These are phyloP conservation scores for Prionailurus bengalensis DNA, from an alignment of 2,113 vertebrate genomes.

Conservation along the genomic window DNA sequence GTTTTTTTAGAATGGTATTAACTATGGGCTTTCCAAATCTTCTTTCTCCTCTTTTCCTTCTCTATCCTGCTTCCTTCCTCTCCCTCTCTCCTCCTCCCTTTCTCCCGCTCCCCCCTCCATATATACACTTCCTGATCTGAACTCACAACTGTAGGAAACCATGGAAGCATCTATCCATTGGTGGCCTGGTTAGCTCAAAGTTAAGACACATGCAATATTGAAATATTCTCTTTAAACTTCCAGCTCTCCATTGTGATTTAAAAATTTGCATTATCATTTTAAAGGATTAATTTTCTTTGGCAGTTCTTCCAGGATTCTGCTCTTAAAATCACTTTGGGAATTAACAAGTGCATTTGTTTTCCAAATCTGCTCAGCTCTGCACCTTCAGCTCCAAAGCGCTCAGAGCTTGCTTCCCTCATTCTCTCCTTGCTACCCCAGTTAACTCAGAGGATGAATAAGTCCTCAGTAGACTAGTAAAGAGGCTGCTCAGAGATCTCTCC, in stretches of 20 bases:
- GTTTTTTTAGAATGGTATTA: conserved; percentile 5
- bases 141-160: not conserved
- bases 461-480: not conserved
- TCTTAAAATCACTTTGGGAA: conserved; percentile 75
- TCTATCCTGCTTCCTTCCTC: not conserved
- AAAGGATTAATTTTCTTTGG: conserved; percentile 70
- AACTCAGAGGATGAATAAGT: not conserved
- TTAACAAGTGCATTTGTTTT: conserved; percentile 59
- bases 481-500: not conserved
- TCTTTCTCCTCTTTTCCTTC: not conserved
- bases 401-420: not conserved
- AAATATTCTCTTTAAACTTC: conserved; percentile 58
- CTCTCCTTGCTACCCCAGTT: not conserved
- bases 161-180: not conserved
- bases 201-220: conserved; percentile 33
- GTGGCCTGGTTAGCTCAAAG: conserved; percentile 19
- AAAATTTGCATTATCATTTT: conserved; percentile 67
- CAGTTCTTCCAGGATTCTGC: conserved; percentile 39
- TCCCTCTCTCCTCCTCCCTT: not conserved
- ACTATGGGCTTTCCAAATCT: not conserved
- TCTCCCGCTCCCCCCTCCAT: not conserved
- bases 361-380: not conserved
- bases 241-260: conserved; percentile 8
- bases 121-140: not conserved
- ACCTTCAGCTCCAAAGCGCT: conserved; percentile 33